A percentile compares a stretch with the other conserved stretches of the same genome.
Evolutionary conservation across 1,140 invertebrate genomes (phyloP).

Genomic region (Apis laboriosa): DNA sequence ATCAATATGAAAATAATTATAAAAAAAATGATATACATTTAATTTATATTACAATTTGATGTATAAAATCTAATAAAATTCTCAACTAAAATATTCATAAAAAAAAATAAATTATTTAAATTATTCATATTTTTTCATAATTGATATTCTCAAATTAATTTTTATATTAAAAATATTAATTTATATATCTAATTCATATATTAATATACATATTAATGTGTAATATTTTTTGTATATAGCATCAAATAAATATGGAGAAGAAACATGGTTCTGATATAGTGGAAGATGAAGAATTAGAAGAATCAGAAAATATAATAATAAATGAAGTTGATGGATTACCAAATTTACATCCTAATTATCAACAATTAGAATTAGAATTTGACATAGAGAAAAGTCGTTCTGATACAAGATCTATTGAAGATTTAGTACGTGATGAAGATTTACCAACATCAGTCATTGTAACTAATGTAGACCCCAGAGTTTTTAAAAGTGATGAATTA

Average conservation of each 20-base stretch:
- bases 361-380: conserved; percentile 77
- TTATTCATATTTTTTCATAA: background rate
- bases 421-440: conserved; percentile 87
- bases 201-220: background rate
- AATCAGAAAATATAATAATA: conserved; percentile 88
- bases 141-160: background rate
- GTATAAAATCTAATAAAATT: background rate
- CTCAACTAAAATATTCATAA: background rate
- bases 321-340: conserved; percentile 92
- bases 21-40: background rate
- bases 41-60: background rate
- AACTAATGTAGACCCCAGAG: conserved; percentile 90
- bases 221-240: background rate
- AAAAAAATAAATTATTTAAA: background rate
- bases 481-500: conserved; percentile 88
- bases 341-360: conserved; percentile 88
- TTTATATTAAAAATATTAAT: background rate
- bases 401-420: conserved; percentile 81
- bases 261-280: conserved; percentile 64
- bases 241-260: conserved; percentile 72
- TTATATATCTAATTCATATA: background rate
- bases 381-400: conserved; percentile 80
- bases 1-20: background rate
- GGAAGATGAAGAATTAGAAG: conserved; percentile 78
- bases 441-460: conserved; percentile 94